phyloP scores from a whole-genome alignment of 2,797 vertebrate species.

The Discoglossus pictus region DNA sequence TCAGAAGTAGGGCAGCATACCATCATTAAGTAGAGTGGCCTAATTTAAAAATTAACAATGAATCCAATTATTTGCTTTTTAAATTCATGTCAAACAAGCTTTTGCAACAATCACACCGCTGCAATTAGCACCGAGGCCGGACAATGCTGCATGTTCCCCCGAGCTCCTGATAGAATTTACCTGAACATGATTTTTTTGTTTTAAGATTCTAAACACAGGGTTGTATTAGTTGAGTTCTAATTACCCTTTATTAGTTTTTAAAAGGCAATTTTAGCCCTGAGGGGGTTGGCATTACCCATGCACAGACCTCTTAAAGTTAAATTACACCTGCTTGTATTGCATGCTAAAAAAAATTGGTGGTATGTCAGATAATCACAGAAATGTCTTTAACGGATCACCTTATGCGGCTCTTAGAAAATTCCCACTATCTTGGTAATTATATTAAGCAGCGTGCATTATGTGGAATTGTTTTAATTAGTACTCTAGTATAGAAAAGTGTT shows the following conservation, averaged over 20 bases:
- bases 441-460: no score
- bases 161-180: slow-evolving; percentile 47
- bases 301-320: slow-evolving; percentile 33
- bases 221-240: slow-evolving; percentile 52
- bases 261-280: slow-evolving; percentile 47
- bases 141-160: slow-evolving; percentile 44
- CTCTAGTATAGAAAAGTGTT: no score
- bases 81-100: slow-evolving; percentile 57
- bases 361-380: not conserved
- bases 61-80: slow-evolving; percentile 57
- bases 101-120: slow-evolving; percentile 55
- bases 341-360: not conserved
- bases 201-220: slow-evolving; percentile 47
- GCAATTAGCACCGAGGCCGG: slow-evolving; percentile 50
- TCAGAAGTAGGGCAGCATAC: slow-evolving; percentile 10
- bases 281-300: slow-evolving; percentile 20
- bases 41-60: slow-evolving; percentile 54
- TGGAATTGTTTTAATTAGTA: no score
- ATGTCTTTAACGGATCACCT: not conserved
- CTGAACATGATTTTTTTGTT: slow-evolving; percentile 50
- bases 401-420: not conserved
- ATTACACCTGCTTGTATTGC: slow-evolving; percentile 1
- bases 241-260: slow-evolving; percentile 56
- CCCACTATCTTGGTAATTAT: not conserved
- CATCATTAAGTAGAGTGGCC: slow-evolving; percentile 20